Evolutionary conservation across 2,113 vertebrate genomes (phyloP), one percentile per base, ranked within the genome.

Genomic region (Empidonax traillii): DNA sequence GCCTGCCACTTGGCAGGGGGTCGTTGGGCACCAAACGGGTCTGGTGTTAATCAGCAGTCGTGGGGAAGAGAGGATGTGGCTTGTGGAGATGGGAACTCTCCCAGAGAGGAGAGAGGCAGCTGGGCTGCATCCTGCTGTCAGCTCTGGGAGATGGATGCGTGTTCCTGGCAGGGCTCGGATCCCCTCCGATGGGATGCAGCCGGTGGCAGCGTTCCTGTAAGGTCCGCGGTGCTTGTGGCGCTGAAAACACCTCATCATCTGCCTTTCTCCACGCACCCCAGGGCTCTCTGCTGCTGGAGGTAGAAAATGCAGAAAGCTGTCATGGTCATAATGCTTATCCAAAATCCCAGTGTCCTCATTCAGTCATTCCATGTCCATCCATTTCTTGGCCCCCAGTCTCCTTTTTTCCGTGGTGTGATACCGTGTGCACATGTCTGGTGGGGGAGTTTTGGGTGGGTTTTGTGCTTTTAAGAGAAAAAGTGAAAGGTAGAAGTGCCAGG

Each of bases 61-160:
- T 9, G 53, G 76, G 77, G 53, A 61, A 39, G 44, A 33, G 24
- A 30, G 41, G 17, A 8, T 2, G 30, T 3, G 37, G 61, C 11
- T 74, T 13, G 16, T 1, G 10, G 81, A 25, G 82, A 8, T 3
- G 19, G 12, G 62, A 28, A 39, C 7, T 58, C 10, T 80, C 65
- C 33, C 8, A 13, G 78, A n/a, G 59, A 41, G 47, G 44, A 72
- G 68, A 53, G 46, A 15, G 28, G 61, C n/a, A 56, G 76, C 51
- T 52, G 78, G 67, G 43, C 53, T 63, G n/a, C 22, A 17, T 58
- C 58, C 44, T 0, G 1, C 44, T 16, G 10, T 5, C 31, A 3
- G 56, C 49, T 37, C 39, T 0, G 0, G 35, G 77, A 35, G 30
- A 3, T 12, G 52, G 61, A 4, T 24, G 25, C 0, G 0, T 5